A percentile compares a stretch with the other conserved stretches of the same genome.
Conservation (phyloP, 35 echinoderm and acorn worm genomes). For the Lytechinus variegatus region DNA sequence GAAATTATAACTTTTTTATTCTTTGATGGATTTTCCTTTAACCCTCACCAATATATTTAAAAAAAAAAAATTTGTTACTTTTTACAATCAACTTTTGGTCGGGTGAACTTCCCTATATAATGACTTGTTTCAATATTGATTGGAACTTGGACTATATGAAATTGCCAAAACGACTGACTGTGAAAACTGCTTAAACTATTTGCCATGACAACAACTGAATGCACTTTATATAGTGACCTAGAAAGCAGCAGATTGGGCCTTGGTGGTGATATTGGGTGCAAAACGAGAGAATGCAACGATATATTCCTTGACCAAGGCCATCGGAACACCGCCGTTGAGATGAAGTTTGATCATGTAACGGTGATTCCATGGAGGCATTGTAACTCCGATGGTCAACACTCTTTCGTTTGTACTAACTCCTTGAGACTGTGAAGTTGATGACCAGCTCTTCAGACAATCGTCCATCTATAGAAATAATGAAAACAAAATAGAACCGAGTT, state of each 20-base stretch:
- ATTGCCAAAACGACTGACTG: too few species aligned
- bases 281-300: conserved; percentile 20
- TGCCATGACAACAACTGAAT: too few species aligned
- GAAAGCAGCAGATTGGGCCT: background rate
- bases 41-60: too few species aligned
- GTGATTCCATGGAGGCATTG: conserved; percentile 66
- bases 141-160: too few species aligned
- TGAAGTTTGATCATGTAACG: conserved; percentile 67
- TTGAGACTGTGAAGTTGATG: background rate
- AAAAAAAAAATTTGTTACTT: too few species aligned
- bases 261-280: background rate
- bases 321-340: conserved; percentile 13
- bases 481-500: background rate
- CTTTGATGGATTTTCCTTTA: too few species aligned
- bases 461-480: conserved; percentile 37
- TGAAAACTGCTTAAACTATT: too few species aligned
- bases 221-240: background rate
- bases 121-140: too few species aligned
- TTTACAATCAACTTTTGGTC: too few species aligned
- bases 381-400: conserved; percentile 58
- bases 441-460: conserved; percentile 55
- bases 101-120: too few species aligned
- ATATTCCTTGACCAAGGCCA: conserved; percentile 36
- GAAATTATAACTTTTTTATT: too few species aligned
- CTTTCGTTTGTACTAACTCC: conserved; percentile 57